These are phyloP conservation scores for Corvus cornix DNA, from an alignment of 2,113 vertebrate species.

Conservation along the genomic window DNA sequence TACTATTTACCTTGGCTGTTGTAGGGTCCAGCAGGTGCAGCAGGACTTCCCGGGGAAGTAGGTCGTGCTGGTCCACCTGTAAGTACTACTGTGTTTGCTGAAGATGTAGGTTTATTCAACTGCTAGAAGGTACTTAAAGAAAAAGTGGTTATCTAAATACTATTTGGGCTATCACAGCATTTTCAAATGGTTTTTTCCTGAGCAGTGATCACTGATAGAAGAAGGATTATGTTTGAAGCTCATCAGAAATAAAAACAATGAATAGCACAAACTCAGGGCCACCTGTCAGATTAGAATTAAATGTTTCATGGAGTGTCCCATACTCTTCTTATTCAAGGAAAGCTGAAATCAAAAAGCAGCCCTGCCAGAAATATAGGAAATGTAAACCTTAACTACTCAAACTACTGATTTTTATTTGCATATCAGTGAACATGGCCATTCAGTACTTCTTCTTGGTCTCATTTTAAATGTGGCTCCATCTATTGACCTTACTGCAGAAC, in stretches of 20 bases:
- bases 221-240: not conserved
- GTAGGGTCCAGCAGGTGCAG: conserved; percentile 87
- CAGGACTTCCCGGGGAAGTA: conserved; percentile 89
- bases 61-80: conserved; percentile 86
- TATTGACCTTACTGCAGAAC: not conserved
- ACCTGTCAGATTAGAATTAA: not conserved
- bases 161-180: not conserved
- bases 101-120: not conserved
- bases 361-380: not conserved
- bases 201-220: not conserved
- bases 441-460: not conserved
- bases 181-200: not conserved
- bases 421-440: not conserved
- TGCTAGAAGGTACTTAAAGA: not conserved
- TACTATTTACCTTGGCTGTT: conserved; percentile 14
- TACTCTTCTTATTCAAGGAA: not conserved
- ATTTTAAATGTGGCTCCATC: not conserved
- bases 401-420: not conserved
- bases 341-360: not conserved
- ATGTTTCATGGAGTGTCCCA: not conserved
- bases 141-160: not conserved
- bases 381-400: not conserved
- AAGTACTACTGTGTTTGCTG: conserved; percentile 71
- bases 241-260: not conserved
- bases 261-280: not conserved